Evolutionary conservation across 2,888 invertebrate genomes (phyloP).

Genomic region (Dasypolia templi): DNA sequence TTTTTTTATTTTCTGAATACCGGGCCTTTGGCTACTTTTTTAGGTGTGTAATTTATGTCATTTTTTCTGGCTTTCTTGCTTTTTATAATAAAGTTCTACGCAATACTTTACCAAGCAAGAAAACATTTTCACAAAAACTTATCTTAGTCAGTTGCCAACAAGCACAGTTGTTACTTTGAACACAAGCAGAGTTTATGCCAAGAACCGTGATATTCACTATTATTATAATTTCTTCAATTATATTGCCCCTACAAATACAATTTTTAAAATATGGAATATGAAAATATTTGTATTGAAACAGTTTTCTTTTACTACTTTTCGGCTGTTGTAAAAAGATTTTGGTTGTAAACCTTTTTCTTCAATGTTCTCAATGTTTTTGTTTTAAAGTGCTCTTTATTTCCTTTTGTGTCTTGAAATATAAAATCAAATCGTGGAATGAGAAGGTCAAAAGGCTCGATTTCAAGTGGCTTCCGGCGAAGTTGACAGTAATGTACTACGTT

Average conservation of each 20-base stretch:
- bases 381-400: constrained; percentile 28
- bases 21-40: too few relatives aligned
- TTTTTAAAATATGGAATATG: constrained; percentile 54
- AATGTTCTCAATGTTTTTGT: constrained; percentile 33
- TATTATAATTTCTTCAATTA: constrained; percentile 51
- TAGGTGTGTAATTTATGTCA: too few relatives aligned
- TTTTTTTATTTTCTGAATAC: too few relatives aligned
- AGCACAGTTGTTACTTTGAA: constrained; percentile 33
- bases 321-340: constrained; percentile 26
- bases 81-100: neutral
- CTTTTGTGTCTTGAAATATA: constrained; percentile 18
- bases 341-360: constrained; percentile 47
- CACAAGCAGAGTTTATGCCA: constrained; percentile 24
- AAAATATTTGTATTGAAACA: constrained; percentile 43
- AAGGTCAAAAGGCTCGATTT: constrained; percentile 53
- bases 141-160: constrained; percentile 29
- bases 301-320: constrained; percentile 49
- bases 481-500: constrained; percentile 46
- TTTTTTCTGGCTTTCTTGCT: too few relatives aligned
- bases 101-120: constrained; percentile 1
- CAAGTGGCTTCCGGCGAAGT: constrained; percentile 41
- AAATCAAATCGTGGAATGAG: neutral
- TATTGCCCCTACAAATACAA: constrained; percentile 46
- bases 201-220: constrained; percentile 23
- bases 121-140: constrained; percentile 9